A percentile compares a stretch with the other conserved stretches of the same genome.
phyloP scores from a whole-genome alignment of 1,140 invertebrate genomes.

The Drosophila triauraria region DNA sequence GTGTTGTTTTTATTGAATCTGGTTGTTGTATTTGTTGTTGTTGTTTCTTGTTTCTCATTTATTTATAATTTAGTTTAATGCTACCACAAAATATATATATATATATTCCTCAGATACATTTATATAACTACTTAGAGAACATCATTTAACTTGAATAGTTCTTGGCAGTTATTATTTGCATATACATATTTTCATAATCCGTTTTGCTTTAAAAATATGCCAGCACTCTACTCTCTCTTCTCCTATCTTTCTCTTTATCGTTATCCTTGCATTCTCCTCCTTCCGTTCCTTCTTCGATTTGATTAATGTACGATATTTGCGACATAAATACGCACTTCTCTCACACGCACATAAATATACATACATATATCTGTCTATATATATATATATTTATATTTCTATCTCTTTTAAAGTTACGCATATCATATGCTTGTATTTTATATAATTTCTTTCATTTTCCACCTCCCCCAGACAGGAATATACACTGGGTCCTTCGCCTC shows the following conservation, averaged over 20 bases:
- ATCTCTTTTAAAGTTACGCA: constrained; percentile 36
- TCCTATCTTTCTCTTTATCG: constrained; percentile 12
- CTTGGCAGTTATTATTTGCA: constrained; percentile 78
- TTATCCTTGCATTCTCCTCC: constrained; percentile 5
- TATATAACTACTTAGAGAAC: constrained; percentile 76
- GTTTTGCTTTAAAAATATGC: constrained; percentile 56
- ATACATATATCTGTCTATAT: constrained; percentile 6
- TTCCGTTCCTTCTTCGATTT: constrained; percentile 1
- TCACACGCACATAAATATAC: constrained; percentile 45
- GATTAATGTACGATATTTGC: constrained; percentile 54
- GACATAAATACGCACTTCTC: constrained; percentile 56
- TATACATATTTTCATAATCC: constrained; percentile 60
- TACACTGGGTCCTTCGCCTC: constrained; percentile 13
- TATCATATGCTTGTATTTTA: constrained; percentile 61
- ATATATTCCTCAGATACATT: constrained; percentile 55
- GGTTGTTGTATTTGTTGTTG: constrained; percentile 20
- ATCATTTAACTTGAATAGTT: constrained; percentile 80
- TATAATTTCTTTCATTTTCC: constrained; percentile 66
- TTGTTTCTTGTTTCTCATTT: constrained; percentile 28
- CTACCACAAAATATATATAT: constrained; percentile 62
- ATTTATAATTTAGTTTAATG: constrained; percentile 41
- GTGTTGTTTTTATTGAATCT: constrained; percentile 24
- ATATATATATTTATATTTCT: constrained; percentile 32
- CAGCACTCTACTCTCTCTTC: constrained; percentile 4
- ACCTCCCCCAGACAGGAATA: not conserved